Base-by-base conservation (phyloP, 2,797 vertebrate species). In the Enteromius viviparus region DNA sequence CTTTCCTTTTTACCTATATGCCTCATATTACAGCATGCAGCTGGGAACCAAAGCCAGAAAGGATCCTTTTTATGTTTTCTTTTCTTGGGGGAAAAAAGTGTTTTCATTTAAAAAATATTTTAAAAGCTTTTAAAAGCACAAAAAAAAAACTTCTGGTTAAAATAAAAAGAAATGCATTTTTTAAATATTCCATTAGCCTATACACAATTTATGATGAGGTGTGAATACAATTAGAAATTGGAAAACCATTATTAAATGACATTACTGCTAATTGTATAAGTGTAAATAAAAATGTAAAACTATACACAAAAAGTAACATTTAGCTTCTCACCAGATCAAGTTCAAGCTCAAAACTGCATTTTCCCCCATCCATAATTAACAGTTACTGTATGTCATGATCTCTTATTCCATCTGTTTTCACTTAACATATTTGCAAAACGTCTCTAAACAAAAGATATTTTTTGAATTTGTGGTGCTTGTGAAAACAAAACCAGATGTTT, bases 341-440 rank as follows among this genome's bases (percentile, higher is more conserved):
- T 53, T 81, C 17, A 29, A 55, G 66, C 4, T 5, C 76, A 49
- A 84, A 70, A 71, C 66, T 76, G 78, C 5, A 68, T 74, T 87
- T 89, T 88, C 87, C 87, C 87, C 89, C 68, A 74, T 87, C 47
- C 66, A 81, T 82, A 92, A 92, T 87, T 89, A 91, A 91, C 88
- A 87, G 87, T 89, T 87, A 37, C 34, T 37, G 34, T 6, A 82
- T 91, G 90, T 90, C 87, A 86, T 90, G 89, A 91, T 92, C 88
- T 92, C 91, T 89, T 88, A 83, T 78, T 65, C 17, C 89, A 90
- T 89, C 78, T 89, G 87, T 81, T 88, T 89, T 81, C 80, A 85
- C 74, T 89, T 84, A 88, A 80, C 45, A 77, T 69, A 85, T 86
- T 87, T 87, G 84, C 84, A 85, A 87, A 76, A 89, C 85, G 84